These are phyloP conservation scores for Eristalinus aeneus DNA, from an alignment of 2,888 invertebrate species.

Conservation along the genomic window DNA sequence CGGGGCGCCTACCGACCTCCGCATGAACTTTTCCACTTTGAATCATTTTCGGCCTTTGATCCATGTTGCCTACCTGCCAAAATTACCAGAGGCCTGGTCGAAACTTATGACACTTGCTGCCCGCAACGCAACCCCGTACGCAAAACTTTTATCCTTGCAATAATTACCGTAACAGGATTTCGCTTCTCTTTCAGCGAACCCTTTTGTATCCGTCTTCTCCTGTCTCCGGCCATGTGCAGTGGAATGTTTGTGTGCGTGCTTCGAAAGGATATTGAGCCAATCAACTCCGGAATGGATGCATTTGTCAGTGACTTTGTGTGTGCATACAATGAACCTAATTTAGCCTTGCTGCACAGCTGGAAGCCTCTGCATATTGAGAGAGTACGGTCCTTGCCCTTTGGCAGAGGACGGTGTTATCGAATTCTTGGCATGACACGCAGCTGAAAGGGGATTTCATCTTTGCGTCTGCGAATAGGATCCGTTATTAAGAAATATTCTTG, in stretches of 20 bases:
- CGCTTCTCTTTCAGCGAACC: not conserved
- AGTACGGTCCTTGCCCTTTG: constrained; percentile 35
- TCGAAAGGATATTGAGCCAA: constrained; percentile 25
- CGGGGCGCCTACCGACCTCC: not conserved
- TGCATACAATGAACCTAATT: constrained; percentile 59
- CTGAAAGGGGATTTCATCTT: constrained; percentile 50
- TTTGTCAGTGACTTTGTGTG: constrained; percentile 30
- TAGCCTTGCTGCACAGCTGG: constrained; percentile 36
- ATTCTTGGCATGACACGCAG: constrained; percentile 54
- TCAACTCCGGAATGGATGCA: not conserved
- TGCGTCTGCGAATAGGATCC: not conserved
- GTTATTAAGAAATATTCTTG: constrained; percentile 41
- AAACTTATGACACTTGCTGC: constrained; percentile 37
- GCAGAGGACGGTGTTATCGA: constrained; percentile 49
- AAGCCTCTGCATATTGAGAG: not conserved
- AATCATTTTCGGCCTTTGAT: not conserved
- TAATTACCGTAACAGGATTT: constrained; percentile 59
- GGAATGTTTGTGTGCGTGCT: not conserved
- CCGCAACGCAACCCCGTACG: constrained; percentile 1
- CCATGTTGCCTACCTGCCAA: not conserved
- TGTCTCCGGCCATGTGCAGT: not conserved
- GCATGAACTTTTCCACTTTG: not conserved
- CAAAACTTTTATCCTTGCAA: constrained; percentile 28
- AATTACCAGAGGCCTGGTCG: not conserved
- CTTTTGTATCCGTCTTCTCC: not conserved